Conservation (phyloP, 2,113 vertebrate species). For the Mionectes macconnelli region DNA sequence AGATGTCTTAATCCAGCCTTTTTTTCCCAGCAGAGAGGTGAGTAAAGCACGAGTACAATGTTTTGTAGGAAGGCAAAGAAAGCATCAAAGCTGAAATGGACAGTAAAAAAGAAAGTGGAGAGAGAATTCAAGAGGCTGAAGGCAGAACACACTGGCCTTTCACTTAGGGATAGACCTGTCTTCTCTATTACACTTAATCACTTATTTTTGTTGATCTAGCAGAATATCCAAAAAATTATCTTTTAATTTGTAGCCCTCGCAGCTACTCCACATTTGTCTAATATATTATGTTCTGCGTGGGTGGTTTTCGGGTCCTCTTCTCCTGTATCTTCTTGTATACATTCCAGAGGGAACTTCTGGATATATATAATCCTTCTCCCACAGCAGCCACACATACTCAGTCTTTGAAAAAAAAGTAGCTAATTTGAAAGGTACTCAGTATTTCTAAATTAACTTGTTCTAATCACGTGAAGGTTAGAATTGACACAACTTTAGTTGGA, state of each 20-base stretch:
- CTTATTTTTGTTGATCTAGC: background rate
- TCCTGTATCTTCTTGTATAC: background rate
- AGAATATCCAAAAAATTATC: background rate
- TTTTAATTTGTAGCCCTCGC: background rate
- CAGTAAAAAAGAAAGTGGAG: background rate
- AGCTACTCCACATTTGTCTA: background rate
- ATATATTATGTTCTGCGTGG: background rate
- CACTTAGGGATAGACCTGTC: background rate
- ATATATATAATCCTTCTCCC: background rate
- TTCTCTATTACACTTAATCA: background rate
- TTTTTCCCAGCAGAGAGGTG: background rate
- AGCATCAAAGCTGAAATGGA: background rate
- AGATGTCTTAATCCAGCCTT: background rate
- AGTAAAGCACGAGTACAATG: background rate
- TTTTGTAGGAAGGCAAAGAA: background rate
- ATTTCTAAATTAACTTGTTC: conserved; percentile 30
- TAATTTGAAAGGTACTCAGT: background rate
- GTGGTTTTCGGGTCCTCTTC: background rate
- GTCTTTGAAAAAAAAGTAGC: background rate
- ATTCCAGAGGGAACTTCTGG: background rate
- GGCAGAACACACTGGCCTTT: background rate
- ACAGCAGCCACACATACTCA: background rate
- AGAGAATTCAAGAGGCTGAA: background rate
- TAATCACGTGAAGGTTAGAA: conserved; percentile 6
- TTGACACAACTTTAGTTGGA: conserved; percentile 20